Conservation (phyloP, 2,888 invertebrate genomes). For the Nezara viridula region DNA sequence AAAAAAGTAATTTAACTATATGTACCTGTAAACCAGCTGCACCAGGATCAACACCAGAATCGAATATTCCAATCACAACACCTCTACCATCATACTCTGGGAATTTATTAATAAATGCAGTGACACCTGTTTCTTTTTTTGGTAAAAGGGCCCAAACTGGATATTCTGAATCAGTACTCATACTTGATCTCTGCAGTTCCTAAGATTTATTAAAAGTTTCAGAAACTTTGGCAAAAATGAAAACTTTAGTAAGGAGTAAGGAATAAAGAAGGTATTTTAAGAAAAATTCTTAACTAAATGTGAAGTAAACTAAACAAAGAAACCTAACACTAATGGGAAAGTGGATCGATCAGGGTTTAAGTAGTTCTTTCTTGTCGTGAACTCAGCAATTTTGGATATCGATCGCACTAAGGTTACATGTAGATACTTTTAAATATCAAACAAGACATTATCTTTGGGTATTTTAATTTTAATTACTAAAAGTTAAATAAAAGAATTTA, state of each 20-base stretch:
- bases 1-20: background rate
- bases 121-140: slow-evolving; percentile 94
- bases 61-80: slow-evolving; percentile 94
- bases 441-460: background rate
- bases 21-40: slow-evolving; percentile 92
- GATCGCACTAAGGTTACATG: slow-evolving; percentile 41
- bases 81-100: slow-evolving; percentile 93
- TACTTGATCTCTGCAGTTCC: slow-evolving; percentile 9
- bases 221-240: background rate
- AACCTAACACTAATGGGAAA: slow-evolving; percentile 49
- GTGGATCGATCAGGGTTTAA: slow-evolving; percentile 52
- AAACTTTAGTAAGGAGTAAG: background rate
- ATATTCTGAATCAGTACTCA: slow-evolving; percentile 72
- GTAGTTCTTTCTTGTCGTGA: slow-evolving; percentile 49
- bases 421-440: background rate
- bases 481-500: background rate
- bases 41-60: slow-evolving; percentile 98
- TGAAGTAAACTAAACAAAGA: slow-evolving; percentile 35
- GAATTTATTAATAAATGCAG: slow-evolving; percentile 88
- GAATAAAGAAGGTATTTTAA: background rate
- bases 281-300: background rate
- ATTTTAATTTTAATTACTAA: background rate
- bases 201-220: background rate
- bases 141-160: slow-evolving; percentile 90
- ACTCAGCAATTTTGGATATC: slow-evolving; percentile 57